Percentiles rank a stretch among this genome's conserved stretches.
phyloP scores from a whole-genome alignment of 2,888 invertebrate genomes.

The Plagiodera versicolora region DNA sequence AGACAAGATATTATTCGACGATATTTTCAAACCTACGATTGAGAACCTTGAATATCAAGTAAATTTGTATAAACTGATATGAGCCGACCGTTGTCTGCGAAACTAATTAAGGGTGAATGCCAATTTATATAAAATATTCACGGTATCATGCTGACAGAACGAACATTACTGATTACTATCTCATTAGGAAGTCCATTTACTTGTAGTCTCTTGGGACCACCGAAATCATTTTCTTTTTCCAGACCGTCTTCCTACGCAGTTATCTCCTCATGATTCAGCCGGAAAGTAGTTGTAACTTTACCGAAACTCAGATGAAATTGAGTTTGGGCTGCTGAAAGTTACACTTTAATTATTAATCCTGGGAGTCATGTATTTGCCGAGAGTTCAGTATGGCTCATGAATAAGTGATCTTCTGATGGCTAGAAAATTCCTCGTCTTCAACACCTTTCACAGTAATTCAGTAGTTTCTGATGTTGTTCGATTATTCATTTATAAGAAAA shows the following conservation, averaged over 20 bases:
- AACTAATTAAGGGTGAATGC: too few relatives aligned
- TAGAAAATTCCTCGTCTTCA: constrained; percentile 47
- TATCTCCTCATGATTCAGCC: not conserved
- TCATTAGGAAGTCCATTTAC: not conserved
- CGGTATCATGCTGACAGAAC: not conserved
- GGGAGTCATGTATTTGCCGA: constrained; percentile 22
- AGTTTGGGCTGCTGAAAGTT: constrained; percentile 27
- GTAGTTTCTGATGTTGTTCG: constrained; percentile 47
- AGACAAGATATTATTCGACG: too few relatives aligned
- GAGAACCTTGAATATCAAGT: too few relatives aligned
- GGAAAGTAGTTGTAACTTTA: not conserved
- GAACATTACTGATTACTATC: not conserved
- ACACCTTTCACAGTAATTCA: constrained; percentile 49
- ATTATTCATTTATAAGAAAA: not conserved
- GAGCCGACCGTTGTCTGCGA: too few relatives aligned
- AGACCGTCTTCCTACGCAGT: not conserved
- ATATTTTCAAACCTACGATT: too few relatives aligned
- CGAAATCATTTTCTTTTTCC: not conserved
- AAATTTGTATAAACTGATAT: too few relatives aligned
- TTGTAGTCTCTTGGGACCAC: not conserved
- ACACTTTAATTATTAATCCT: constrained; percentile 31
- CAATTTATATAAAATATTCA: too few relatives aligned
- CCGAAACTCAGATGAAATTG: constrained; percentile 19
- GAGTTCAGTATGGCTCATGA: constrained; percentile 38
- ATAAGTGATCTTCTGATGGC: constrained; percentile 41